Evolutionary conservation across 2,888 invertebrate genomes (phyloP).

Genomic region (Cosmopolites sordidus): DNA sequence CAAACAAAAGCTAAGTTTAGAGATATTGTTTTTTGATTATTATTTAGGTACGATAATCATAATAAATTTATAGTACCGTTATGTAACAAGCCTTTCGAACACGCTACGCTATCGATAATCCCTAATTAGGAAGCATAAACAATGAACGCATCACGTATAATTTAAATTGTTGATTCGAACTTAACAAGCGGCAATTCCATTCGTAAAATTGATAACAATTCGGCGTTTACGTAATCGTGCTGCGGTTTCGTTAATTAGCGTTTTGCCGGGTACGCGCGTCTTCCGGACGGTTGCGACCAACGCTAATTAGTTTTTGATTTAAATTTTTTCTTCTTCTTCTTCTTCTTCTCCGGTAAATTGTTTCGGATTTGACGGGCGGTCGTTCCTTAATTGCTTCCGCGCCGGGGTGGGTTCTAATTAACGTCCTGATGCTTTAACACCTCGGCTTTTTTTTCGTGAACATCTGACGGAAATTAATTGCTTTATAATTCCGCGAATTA

Average conservation of each 20-base stretch:
- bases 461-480: neutral
- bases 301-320: slow-evolving; percentile 18
- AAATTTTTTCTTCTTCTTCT: slow-evolving; percentile 2
- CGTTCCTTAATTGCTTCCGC: neutral
- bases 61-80: too few species aligned
- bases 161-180: neutral
- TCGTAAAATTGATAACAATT: slow-evolving; percentile 1
- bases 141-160: too few species aligned
- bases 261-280: neutral
- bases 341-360: slow-evolving; percentile 1
- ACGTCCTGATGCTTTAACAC: neutral
- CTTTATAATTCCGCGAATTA: neutral
- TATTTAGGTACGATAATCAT: too few species aligned
- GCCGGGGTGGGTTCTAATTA: slow-evolving; percentile 1
- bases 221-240: neutral
- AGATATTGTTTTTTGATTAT: too few species aligned
- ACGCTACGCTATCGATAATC: too few species aligned
- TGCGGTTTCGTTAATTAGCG: neutral
- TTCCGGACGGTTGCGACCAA: neutral
- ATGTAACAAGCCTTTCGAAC: too few species aligned
- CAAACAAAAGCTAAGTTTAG: too few species aligned
- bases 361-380: slow-evolving; percentile 6
- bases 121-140: too few species aligned
- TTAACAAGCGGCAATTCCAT: neutral
- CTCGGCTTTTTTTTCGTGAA: neutral